Base-by-base conservation (phyloP, 2,888 invertebrate genomes). In the Spodoptera littoralis region DNA sequence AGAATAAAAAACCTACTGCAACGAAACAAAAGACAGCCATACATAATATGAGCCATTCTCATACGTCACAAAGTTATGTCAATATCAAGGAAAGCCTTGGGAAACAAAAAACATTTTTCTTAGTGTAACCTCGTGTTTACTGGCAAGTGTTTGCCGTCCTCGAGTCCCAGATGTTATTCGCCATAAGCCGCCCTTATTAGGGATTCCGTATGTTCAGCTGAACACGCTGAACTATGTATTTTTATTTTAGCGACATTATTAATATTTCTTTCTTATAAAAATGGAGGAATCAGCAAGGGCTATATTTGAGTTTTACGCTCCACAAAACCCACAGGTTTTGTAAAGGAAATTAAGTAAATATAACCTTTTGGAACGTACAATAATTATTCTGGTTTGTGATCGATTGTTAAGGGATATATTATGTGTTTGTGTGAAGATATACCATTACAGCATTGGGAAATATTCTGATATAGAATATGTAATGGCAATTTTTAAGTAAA, bases 181-280 rank as follows among this genome's bases (percentile, higher is more conserved):
- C 87, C 84, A 88, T 93, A 93, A 94, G 92, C 93, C 89, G 85
- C 87, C 89, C 92, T 92, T 94, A 93, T 93, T 93, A 94, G 87
- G 90, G 90, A 92, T 92, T 92, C 92, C 87, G 89, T 90, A 81
- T 90, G 91, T 88, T 89, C 86, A 85, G 85, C 85, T 84, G 80
- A 88, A 84, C 83, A 85, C 77, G 84, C 86, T 83, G 84, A 86
- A 84, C 80, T 79, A 81, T 24, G 80, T 88, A 85, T 89, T 90
- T 90, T 91, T 91, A 88, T 90, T 90, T 89, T 84, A 83, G 87
- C 77, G 83, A 86, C 88, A 85, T 88, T 90, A 90, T 90, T 91
- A 91, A 90, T 90, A 89, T 90, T 90, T 89, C 85, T 74, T 73
- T 81, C 64, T 73, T 61, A 54, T 63, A 64, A 77, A 69, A 73